A percentile compares a stretch with the other conserved stretches of the same genome.
phyloP scores from a whole-genome alignment of 1,140 invertebrate genomes.

The Drosophila equinoxialis region DNA sequence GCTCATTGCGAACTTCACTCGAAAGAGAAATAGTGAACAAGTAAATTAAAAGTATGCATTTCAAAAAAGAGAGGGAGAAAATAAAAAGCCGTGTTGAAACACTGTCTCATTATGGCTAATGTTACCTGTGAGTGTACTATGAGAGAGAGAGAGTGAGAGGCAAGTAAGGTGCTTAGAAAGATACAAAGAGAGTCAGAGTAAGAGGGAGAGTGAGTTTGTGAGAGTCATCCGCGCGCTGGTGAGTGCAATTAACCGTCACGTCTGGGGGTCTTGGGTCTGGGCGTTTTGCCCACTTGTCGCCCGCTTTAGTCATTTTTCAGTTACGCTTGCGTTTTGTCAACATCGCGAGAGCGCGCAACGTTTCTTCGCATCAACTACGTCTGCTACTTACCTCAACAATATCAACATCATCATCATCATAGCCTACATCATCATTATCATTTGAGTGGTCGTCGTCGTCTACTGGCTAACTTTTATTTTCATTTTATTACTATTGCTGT shows the following conservation, averaged over 20 bases:
- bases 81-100: background rate
- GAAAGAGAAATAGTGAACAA: conserved; percentile 26
- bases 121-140: conserved; percentile 25
- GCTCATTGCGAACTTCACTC: conserved; percentile 46
- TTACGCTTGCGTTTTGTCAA: conserved; percentile 79
- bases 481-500: conserved; percentile 40
- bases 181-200: conserved; percentile 29
- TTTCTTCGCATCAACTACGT: conserved; percentile 4
- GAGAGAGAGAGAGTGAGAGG: conserved; percentile 15
- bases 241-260: conserved; percentile 56
- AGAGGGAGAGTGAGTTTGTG: conserved; percentile 11
- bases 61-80: background rate
- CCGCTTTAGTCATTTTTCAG: conserved; percentile 78
- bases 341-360: conserved; percentile 69
- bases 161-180: background rate
- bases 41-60: conserved; percentile 1
- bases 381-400: conserved; percentile 19
- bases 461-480: conserved; percentile 41
- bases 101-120: conserved; percentile 39
- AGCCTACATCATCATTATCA: conserved; percentile 2
- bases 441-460: conserved; percentile 16
- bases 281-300: conserved; percentile 66
- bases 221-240: background rate
- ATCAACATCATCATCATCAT: background rate
- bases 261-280: conserved; percentile 44